A percentile compares a stretch with the other conserved stretches of the same genome.
These are phyloP conservation scores for Sardinella longiceps DNA, from an alignment of 2,797 vertebrate genomes.

Conservation along the genomic window DNA sequence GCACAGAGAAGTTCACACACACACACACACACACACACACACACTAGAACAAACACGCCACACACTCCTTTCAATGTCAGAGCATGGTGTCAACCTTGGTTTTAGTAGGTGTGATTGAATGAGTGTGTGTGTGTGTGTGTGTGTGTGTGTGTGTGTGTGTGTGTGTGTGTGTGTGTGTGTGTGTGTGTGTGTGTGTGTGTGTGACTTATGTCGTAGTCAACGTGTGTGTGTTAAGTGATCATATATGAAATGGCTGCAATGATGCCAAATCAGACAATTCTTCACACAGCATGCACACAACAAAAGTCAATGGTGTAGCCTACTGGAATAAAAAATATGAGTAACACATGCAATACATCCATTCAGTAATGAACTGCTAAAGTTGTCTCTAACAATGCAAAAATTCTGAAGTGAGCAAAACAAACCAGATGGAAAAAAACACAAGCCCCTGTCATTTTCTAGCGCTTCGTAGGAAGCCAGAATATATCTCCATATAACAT, in stretches of 20 bases:
- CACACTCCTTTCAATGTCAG: constrained; percentile 43
- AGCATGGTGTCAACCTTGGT: constrained; percentile 49
- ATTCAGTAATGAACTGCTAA: not conserved
- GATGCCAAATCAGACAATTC: too few species aligned
- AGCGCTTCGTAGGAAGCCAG: not conserved
- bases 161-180: not conserved
- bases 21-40: constrained; percentile 40
- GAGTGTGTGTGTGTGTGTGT: constrained; percentile 19
- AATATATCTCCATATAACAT: constrained; percentile 10
- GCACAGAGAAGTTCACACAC: constrained; percentile 63
- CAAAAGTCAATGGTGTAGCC: too few species aligned
- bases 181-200: not conserved
- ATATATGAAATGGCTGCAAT: too few species aligned
- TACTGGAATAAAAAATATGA: not conserved
- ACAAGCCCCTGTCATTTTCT: constrained; percentile 1
- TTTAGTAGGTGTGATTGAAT: not conserved
- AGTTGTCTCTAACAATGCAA: not conserved
- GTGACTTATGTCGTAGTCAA: too few species aligned
- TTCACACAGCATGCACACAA: too few species aligned
- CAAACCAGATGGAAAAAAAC: constrained; percentile 19
- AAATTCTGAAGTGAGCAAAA: not conserved
- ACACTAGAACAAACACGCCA: constrained; percentile 56
- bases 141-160: not conserved
- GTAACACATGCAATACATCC: not conserved
- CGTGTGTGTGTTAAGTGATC: too few species aligned